Evolutionary conservation across 2,113 vertebrate species (phyloP).

Genomic region (Acrocephalus arundinaceus): DNA sequence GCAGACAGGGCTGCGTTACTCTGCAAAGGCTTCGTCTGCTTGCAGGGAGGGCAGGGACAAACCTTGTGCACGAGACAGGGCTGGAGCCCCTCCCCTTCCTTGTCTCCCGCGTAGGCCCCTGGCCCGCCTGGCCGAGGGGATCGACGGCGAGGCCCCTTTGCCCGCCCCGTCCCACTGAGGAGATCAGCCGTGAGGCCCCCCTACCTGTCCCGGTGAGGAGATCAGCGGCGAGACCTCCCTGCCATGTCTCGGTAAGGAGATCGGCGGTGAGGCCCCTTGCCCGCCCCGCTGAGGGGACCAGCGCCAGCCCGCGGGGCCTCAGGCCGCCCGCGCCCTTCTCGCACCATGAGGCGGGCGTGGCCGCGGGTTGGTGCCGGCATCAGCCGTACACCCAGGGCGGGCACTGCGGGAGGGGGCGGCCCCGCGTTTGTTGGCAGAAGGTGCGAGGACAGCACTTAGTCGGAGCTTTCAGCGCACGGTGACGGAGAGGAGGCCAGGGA

Average conservation of each 20-base stretch:
- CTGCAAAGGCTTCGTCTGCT: not conserved
- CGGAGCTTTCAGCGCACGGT: not conserved
- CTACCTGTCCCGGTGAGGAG: not conserved
- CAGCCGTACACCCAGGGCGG: not conserved
- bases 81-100: not conserved
- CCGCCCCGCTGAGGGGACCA: not conserved
- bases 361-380: too few relatives aligned
- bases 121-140: not conserved
- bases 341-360: not conserved
- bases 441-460: too few relatives aligned
- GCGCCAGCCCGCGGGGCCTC: too few relatives aligned
- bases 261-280: fast-evolving
- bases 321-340: fast-evolving
- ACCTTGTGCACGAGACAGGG: not conserved
- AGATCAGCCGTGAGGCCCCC: fast-evolving
- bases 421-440: not conserved
- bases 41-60: not conserved
- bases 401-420: not conserved
- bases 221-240: not conserved
- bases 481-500: not conserved
- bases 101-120: fast-evolving
- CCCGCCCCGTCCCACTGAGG: not conserved
- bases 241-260: not conserved
- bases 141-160: fast-evolving
- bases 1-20: too few relatives aligned